These are phyloP conservation scores for Bombus ignitus DNA, from an alignment of 1,140 invertebrate species.

Conservation along the genomic window DNA sequence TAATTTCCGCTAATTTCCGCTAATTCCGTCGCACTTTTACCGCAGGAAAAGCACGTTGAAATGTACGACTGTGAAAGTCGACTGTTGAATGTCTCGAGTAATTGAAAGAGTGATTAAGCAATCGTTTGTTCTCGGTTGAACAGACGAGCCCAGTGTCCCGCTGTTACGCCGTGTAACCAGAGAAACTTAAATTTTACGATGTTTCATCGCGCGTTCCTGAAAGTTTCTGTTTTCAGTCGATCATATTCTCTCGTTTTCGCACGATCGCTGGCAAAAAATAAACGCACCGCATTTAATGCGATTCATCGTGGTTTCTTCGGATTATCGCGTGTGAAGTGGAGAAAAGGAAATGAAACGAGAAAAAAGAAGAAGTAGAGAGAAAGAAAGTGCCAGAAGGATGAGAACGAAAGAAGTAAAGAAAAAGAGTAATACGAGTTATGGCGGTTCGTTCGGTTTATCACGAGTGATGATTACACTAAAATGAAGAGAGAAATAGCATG, in stretches of 20 bases:
- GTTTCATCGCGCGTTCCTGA: background rate
- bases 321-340: background rate
- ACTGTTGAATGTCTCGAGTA: background rate
- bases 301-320: background rate
- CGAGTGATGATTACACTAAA: no score
- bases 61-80: background rate
- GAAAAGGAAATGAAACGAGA: background rate
- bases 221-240: background rate
- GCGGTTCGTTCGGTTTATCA: no score
- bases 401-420: rapidly evolving
- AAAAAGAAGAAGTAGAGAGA: background rate
- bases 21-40: background rate
- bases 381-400: no score
- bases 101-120: conserved; percentile 14
- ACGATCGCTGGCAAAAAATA: no score
- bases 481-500: no score
- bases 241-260: background rate
- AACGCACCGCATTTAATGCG: background rate
- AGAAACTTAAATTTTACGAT: background rate
- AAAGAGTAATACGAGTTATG: no score
- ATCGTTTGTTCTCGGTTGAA: background rate
- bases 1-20: conserved; percentile 33
- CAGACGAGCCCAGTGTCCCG: background rate
- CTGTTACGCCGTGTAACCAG: no score
- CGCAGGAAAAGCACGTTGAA: background rate